phyloP scores from a whole-genome alignment of 2,888 invertebrate genomes.

The Aquatica leii region DNA sequence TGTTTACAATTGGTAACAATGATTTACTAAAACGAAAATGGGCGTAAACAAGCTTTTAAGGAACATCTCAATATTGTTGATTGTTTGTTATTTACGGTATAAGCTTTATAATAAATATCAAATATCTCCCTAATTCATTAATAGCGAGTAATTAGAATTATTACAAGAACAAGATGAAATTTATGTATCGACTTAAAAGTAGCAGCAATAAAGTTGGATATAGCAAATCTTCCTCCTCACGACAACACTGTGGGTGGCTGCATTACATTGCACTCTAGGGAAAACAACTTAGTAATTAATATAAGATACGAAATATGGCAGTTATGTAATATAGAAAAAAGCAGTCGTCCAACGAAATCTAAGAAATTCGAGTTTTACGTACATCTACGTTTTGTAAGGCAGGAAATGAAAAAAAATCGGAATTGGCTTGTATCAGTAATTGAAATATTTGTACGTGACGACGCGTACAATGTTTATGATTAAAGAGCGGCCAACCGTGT shows the following conservation, averaged over 20 bases:
- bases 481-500: slow-evolving; percentile 52
- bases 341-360: too few relatives aligned
- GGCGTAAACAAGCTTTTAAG: slow-evolving; percentile 32
- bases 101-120: slow-evolving; percentile 43
- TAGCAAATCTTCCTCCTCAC: slow-evolving; percentile 37
- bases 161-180: slow-evolving; percentile 35
- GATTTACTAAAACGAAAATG: slow-evolving; percentile 23
- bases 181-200: slow-evolving; percentile 38
- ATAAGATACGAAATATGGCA: slow-evolving; percentile 27
- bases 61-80: slow-evolving; percentile 44
- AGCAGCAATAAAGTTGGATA: slow-evolving; percentile 35
- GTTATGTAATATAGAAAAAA: neutral
- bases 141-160: slow-evolving; percentile 43
- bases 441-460: slow-evolving; percentile 50
- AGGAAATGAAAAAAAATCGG: neutral
- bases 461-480: slow-evolving; percentile 55
- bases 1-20: slow-evolving; percentile 11
- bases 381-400: neutral
- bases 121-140: slow-evolving; percentile 45
- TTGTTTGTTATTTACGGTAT: slow-evolving; percentile 44
- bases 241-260: slow-evolving; percentile 47
- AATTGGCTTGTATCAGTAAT: slow-evolving; percentile 10
- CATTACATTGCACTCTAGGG: slow-evolving; percentile 43
- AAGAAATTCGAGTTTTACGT: neutral
- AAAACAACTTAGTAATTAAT: slow-evolving; percentile 41